Base-by-base conservation (phyloP, 2,113 vertebrate species). In the Gadus chalcogrammus region DNA sequence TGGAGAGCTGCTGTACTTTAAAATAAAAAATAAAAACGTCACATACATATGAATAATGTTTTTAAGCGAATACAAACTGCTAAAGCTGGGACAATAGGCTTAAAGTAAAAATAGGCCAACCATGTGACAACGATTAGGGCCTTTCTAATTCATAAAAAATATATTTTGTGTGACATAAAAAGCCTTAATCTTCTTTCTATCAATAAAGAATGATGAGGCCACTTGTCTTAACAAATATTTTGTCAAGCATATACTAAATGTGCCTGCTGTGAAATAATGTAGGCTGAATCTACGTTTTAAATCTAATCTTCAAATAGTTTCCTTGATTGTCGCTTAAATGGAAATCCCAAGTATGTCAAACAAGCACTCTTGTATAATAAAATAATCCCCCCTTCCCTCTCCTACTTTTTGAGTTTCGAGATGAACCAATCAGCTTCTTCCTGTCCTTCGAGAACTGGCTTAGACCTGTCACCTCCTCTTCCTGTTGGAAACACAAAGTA, bases 351-450 rank as follows among this genome's bases (percentile, higher is more conserved):
- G 3, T 9, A 1, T 17, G 55, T 55, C 5, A 11, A 55, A 55
- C 13, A 55, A 15, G 52, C 3, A 16, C 15, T 24, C 24, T 2
- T 35, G 31, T 35, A 35, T 7, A 35, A 35, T 35, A 35, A 35
- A 55, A 12, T 0, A 55, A 9, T 4, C 31, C 31, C 31, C 31
- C 31, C 31, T 35, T 35, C n/a, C 15, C 55, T 58, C 6, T 58
- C 55, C 31, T 35, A 35, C 31, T 35, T 35, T 58, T 13, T n/a
- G 15, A 75, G 42, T 76, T 68, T 15, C 59, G 67, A 71, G 75
- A 20, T 18, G 75, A 70, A 63, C 84, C 80, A 72, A 86, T 82
- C 71, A 78, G 75, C 80, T 86, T 86, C 78, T 86, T 84, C 20
- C 80, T 79, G 59, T 76, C 82, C 62, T 86, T 82, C 61, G 79